These are phyloP conservation scores for Camponotus pennsylvanicus DNA, from an alignment of 1,140 invertebrate genomes.

Conservation along the genomic window DNA sequence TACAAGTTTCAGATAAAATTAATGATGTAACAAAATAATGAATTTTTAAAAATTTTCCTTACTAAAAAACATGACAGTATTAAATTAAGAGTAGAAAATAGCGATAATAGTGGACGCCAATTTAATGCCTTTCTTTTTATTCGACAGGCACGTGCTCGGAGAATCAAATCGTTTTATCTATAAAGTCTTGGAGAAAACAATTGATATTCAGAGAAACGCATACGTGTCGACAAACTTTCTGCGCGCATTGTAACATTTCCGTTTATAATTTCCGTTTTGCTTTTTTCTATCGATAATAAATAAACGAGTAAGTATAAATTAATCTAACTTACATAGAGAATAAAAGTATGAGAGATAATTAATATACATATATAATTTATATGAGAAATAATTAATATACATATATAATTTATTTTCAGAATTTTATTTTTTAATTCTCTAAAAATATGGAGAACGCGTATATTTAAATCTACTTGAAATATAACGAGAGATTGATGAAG, in stretches of 20 bases:
- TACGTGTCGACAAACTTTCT: slow-evolving; percentile 38
- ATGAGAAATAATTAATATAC: neutral
- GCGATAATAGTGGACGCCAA: neutral
- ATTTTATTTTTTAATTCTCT: neutral
- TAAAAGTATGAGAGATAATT: neutral
- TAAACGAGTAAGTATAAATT: neutral
- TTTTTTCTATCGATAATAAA: neutral
- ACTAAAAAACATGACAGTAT: neutral
- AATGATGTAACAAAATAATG: neutral
- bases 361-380: neutral
- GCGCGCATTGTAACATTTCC: slow-evolving; percentile 17
- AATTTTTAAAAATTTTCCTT: neutral
- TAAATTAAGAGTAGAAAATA: slow-evolving; percentile 9
- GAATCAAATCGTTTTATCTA: slow-evolving; percentile 14
- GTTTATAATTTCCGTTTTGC: slow-evolving; percentile 26
- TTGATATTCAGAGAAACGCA: slow-evolving; percentile 54
- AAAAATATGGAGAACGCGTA: neutral
- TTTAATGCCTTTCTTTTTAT: slow-evolving; percentile 3
- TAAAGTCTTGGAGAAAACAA: slow-evolving; percentile 21
- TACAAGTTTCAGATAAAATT: neutral
- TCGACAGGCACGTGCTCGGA: slow-evolving; percentile 9
- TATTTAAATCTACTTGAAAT: slow-evolving; percentile 2
- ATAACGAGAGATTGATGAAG: neutral
- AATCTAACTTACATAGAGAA: neutral
- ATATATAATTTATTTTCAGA: neutral